A percentile compares a stretch with the other conserved stretches of the same genome.
phyloP scores from a whole-genome alignment of 1,140 invertebrate genomes.

The Glomeris maerens region DNA sequence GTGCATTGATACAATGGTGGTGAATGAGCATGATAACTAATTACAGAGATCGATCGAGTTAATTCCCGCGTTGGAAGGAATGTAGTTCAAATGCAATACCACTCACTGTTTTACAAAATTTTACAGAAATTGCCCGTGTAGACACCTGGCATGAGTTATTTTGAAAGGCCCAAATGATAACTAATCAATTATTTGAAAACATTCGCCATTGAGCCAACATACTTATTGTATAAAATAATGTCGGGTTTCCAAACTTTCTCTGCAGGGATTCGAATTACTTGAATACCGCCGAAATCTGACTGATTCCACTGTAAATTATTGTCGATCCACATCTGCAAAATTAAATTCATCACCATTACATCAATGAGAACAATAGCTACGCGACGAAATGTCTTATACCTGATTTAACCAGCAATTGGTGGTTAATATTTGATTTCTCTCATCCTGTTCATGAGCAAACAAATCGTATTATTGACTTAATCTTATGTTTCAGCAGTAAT shows the following conservation, averaged over 20 bases:
- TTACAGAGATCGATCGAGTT: too few species aligned
- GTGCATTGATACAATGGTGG: too few species aligned
- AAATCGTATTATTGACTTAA: conserved; percentile 1
- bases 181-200: too few species aligned
- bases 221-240: conserved; percentile 43
- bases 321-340: conserved; percentile 34
- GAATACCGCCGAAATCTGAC: conserved; percentile 38
- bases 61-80: too few species aligned
- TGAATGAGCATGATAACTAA: too few species aligned
- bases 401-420: conserved; percentile 40
- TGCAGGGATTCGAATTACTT: conserved; percentile 40
- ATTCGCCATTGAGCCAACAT: conserved; percentile 23
- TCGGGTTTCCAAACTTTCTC: conserved; percentile 45
- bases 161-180: too few species aligned
- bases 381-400: conserved; percentile 20
- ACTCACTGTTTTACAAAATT: neutral
- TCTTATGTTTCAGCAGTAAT: neutral
- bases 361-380: neutral
- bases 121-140: conserved; percentile 3
- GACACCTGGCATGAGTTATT: too few species aligned
- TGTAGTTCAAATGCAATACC: too few species aligned
- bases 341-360: neutral
- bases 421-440: conserved; percentile 37
- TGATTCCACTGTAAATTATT: conserved; percentile 39
- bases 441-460: conserved; percentile 23